These are phyloP conservation scores for Limnephilus auricula DNA, from an alignment of 2,888 invertebrate genomes.

Conservation along the genomic window DNA sequence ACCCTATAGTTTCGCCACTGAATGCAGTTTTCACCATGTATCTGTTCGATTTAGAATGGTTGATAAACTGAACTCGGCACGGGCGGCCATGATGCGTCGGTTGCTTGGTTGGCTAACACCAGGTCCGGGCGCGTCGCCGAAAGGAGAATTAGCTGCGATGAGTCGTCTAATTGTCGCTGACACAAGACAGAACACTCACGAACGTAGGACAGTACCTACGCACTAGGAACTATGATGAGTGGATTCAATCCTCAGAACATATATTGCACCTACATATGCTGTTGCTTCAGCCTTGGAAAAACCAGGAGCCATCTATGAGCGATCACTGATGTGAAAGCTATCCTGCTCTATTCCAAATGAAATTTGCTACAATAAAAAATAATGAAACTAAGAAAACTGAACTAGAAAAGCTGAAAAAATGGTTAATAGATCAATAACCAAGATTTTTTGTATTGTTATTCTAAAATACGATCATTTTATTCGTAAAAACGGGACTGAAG, in stretches of 20 bases:
- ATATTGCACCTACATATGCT: no score
- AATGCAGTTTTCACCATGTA: neutral
- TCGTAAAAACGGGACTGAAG: no score
- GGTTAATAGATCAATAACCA: no score
- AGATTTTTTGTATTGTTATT: no score
- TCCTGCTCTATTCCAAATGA: neutral
- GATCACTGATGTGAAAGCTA: neutral
- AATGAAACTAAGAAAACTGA: no score
- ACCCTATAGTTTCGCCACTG: no score
- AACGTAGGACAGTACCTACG: neutral
- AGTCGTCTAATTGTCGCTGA: constrained; percentile 3
- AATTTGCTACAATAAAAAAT: neutral
- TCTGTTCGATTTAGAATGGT: neutral
- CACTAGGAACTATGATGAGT: neutral
- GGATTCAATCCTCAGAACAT: neutral
- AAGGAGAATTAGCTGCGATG: constrained; percentile 33
- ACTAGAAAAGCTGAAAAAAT: no score
- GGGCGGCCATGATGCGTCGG: constrained; percentile 12
- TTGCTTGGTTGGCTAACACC: neutral
- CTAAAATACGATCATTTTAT: no score
- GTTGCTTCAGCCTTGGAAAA: neutral
- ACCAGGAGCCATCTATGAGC: neutral
- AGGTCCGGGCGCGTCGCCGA: constrained; percentile 12
- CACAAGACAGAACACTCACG: neutral
- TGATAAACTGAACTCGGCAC: constrained; percentile 5